phyloP scores from a whole-genome alignment of 2,888 invertebrate species.

The Ophion slaviceki region DNA sequence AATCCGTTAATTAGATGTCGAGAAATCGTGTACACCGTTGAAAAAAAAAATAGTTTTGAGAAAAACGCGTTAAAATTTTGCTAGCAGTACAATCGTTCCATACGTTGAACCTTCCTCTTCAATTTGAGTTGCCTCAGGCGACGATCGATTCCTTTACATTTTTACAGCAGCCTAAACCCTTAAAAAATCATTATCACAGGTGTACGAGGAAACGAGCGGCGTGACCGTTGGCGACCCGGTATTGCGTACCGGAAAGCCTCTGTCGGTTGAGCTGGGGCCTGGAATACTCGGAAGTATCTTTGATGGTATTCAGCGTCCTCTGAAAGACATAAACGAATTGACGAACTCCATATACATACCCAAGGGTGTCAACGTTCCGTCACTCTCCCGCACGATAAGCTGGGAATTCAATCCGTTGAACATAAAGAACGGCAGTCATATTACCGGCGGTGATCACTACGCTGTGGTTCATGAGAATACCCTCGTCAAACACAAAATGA shows the following conservation, averaged over 20 bases:
- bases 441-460: slow-evolving; percentile 99
- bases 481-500: slow-evolving; percentile 98
- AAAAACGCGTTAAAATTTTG: too few species aligned
- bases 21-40: too few species aligned
- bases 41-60: too few species aligned
- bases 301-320: slow-evolving; percentile 99
- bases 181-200: slow-evolving; percentile 83
- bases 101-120: too few species aligned
- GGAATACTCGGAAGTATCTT: slow-evolving; percentile 99
- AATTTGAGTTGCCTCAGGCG: too few species aligned
- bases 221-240: slow-evolving; percentile 99
- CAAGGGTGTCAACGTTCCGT: slow-evolving; percentile 98
- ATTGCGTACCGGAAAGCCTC: slow-evolving; percentile 98
- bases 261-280: slow-evolving; percentile 99
- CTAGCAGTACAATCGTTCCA: too few species aligned
- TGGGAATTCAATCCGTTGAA: slow-evolving; percentile 97
- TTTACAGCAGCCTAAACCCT: too few species aligned
- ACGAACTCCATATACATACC: slow-evolving; percentile 99
- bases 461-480: slow-evolving; percentile 99
- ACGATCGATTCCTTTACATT: too few species aligned
- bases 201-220: slow-evolving; percentile 98
- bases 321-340: slow-evolving; percentile 97
- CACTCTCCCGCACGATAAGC: slow-evolving; percentile 90
- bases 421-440: slow-evolving; percentile 96
- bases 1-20: too few species aligned